These are phyloP conservation scores for Procambarus virginalis DNA, from an alignment of 1,140 invertebrate species.

Conservation along the genomic window DNA sequence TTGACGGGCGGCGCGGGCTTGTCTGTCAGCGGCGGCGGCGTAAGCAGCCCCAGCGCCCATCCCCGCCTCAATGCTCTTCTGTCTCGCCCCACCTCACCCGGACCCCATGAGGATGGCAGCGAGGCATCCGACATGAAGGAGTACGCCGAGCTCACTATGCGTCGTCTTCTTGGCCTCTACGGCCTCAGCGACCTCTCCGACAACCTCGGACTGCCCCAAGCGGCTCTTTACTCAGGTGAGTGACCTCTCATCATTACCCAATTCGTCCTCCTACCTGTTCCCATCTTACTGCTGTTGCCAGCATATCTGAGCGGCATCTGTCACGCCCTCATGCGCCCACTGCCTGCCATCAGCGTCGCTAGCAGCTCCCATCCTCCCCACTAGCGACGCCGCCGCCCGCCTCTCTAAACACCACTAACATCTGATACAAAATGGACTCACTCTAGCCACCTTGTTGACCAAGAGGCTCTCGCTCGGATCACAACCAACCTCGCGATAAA, in stretches of 20 bases:
- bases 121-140: slow-evolving; percentile 78
- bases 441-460: too few relatives aligned
- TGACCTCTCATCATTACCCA: not conserved
- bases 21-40: slow-evolving; percentile 58
- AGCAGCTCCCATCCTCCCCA: not conserved
- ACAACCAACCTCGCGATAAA: too few relatives aligned
- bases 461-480: too few relatives aligned
- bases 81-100: slow-evolving; percentile 65
- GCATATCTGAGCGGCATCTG: not conserved
- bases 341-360: not conserved
- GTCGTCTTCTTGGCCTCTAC: slow-evolving; percentile 83
- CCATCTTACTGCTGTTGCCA: not conserved
- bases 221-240: slow-evolving; percentile 75
- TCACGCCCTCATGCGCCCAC: not conserved
- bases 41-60: slow-evolving; percentile 34
- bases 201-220: slow-evolving; percentile 75
- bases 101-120: slow-evolving; percentile 44
- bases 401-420: not conserved
- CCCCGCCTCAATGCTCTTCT: slow-evolving; percentile 49
- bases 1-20: slow-evolving; percentile 74
- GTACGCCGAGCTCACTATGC: slow-evolving; percentile 85
- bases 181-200: slow-evolving; percentile 78
- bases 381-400: not conserved
- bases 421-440: not conserved
- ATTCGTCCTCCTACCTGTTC: not conserved